A percentile compares a stretch with the other conserved stretches of the same genome.
phyloP scores from a whole-genome alignment of 2,113 vertebrate species.

The Drymodes brunneopygia region DNA sequence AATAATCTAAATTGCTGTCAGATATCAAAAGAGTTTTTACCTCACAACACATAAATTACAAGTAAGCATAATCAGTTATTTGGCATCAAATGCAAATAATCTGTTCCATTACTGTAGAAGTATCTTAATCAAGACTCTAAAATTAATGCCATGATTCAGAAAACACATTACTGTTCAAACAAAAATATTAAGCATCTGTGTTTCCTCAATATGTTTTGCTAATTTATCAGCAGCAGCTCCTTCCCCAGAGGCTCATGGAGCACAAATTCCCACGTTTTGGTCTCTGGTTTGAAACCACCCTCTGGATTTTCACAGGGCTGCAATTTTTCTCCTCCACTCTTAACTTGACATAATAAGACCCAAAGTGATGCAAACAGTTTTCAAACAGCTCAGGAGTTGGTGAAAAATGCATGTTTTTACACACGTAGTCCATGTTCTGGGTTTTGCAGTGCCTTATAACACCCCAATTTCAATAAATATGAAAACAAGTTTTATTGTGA shows the following conservation, averaged over 20 bases:
- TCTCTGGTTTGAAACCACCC: background rate
- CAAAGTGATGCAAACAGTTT: background rate
- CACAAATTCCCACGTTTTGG: background rate
- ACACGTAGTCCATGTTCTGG: background rate
- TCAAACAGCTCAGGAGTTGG: background rate
- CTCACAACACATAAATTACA: background rate
- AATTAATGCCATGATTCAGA: constrained; percentile 3
- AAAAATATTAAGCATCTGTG: constrained; percentile 26
- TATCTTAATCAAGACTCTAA: background rate
- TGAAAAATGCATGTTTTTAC: background rate
- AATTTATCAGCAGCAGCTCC: background rate
- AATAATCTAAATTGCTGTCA: background rate
- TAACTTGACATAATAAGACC: background rate
- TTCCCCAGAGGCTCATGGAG: background rate
- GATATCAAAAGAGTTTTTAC: background rate
- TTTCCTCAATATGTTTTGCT: background rate
- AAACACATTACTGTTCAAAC: background rate
- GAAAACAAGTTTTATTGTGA: background rate
- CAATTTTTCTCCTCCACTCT: background rate
- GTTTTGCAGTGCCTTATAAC: background rate
- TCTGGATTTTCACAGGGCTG: background rate
- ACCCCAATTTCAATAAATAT: background rate
- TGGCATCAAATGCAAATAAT: constrained; percentile 3
- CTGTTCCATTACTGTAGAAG: background rate
- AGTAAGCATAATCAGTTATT: background rate